Evolutionary conservation across 2,113 vertebrate genomes (phyloP), one percentile per base, ranked within the genome.

Genomic region (Lepisosteus oculatus): DNA sequence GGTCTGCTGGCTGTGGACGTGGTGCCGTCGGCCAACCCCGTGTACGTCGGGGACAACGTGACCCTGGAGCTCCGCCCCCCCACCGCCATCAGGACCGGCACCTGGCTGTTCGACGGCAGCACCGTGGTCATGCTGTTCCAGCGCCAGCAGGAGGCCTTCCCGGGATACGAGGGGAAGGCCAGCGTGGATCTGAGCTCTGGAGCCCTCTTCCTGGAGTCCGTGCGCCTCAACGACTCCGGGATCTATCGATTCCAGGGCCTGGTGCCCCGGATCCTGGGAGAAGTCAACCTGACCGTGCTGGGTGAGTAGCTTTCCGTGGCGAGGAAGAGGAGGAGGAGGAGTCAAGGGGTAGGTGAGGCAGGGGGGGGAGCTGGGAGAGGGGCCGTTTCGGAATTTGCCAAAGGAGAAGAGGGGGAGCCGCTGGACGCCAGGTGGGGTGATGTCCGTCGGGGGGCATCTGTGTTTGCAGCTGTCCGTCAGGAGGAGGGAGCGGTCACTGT

Each of bases 171-270:
- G 0, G 76, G 76, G 76, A 80, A 84, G 45, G 81, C 69, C 0
- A 71, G 68, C 0, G 76, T 87, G 13, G 67, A 84, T 41, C 11
- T 72, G 68, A 44, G 56, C 72, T 83, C 65, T 2, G 80, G 81
- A 43, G 76, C 70, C 0, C 83, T 88, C n/a, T 78, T 64, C 2
- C 72, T 90, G 71, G 79, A 0, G 43, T 78, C 76, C 0, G 11
- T 84, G 65, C 78, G 45, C 0, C 54, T 79, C 64, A 72, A 51
- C 0, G 85, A 88, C 75, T 80, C 83, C 1, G 87, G 86, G 11
- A 61, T 79, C 54, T 88, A 84, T 59, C 3, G 7, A 3, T 55
- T 87, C 59, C 69, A 80, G 70, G 73, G 80, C 61, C 71, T 0
- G 11, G 65, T 77, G 13, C 76, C 78, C 17, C 44, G 7, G 41